Evolutionary conservation across 2,113 vertebrate genomes (phyloP).

Genomic region (Chamaetylas fuelleborni): DNA sequence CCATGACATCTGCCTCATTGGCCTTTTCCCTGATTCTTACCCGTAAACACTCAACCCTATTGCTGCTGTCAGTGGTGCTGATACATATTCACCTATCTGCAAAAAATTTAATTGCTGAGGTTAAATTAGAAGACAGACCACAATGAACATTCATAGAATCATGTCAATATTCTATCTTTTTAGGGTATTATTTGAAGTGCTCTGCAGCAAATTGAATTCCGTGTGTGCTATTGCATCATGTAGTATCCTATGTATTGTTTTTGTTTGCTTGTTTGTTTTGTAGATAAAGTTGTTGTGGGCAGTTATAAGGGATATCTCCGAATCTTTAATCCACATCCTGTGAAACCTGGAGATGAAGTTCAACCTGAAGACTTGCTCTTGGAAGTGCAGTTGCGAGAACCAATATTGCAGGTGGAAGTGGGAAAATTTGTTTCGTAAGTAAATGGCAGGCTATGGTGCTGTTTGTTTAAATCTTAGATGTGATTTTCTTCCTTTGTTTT

Average conservation of each 20-base stretch:
- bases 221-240: not conserved
- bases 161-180: not conserved
- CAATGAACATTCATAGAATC: not conserved
- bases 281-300: slow-evolving; percentile 95
- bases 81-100: not conserved
- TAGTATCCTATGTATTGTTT: not conserved
- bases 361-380: slow-evolving; percentile 86
- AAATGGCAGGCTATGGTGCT: not conserved
- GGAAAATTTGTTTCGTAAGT: slow-evolving; percentile 99
- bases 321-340: slow-evolving; percentile 84
- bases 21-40: not conserved
- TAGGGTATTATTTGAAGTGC: not conserved
- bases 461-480: not conserved
- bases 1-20: not conserved
- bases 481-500: not conserved
- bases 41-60: not conserved
- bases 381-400: slow-evolving; percentile 86
- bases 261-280: not conserved
- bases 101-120: not conserved
- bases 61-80: not conserved
- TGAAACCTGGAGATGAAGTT: slow-evolving; percentile 75
- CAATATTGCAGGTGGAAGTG: slow-evolving; percentile 91
- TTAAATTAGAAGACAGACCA: not conserved
- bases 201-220: not conserved
- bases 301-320: slow-evolving; percentile 92